These are phyloP conservation scores for Rattus norvegicus DNA, from an alignment of 2,113 vertebrate genomes.

Conservation along the genomic window GRCr8 NC_086033.1:78502501-78503000, in stretches of 20 bases:
- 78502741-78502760: accelerated
- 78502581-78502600: neutral
- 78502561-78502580: neutral
- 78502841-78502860: neutral
- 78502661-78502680: neutral
- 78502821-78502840: neutral
- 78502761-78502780: accelerated
- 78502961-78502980: neutral
- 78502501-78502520: neutral
- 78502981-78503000: neutral
- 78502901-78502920: neutral
- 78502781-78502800: neutral
- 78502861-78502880: neutral
- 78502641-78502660: neutral
- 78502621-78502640: neutral
- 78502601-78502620: neutral
- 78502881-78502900: neutral
- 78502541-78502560: neutral
- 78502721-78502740: accelerated
- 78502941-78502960: neutral
- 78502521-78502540: neutral
- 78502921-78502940: neutral
- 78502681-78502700: neutral
- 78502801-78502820: neutral
- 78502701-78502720: neutral